These are phyloP conservation scores for Hofmannophila pseudospretella DNA, from an alignment of 2,888 invertebrate genomes.

Conservation along the genomic window DNA sequence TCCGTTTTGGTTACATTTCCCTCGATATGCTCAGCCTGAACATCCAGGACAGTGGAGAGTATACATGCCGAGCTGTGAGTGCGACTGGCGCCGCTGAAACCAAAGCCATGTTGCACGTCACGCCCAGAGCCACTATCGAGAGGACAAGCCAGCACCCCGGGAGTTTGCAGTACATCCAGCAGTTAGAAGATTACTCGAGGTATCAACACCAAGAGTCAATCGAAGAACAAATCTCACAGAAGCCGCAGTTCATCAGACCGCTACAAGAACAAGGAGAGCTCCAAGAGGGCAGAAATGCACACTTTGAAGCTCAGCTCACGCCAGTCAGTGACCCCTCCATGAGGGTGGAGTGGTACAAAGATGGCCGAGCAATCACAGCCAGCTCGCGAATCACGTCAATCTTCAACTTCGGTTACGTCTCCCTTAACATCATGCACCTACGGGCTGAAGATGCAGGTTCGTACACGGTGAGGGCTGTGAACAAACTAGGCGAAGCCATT, in stretches of 20 bases:
- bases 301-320: constrained; percentile 94
- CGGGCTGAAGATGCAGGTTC: constrained; percentile 98
- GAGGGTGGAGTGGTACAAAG: constrained; percentile 97
- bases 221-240: constrained; percentile 88
- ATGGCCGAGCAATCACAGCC: constrained; percentile 95
- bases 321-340: constrained; percentile 95
- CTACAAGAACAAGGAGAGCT: constrained; percentile 91
- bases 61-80: constrained; percentile 92
- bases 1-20: constrained; percentile 98
- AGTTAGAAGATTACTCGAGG: constrained; percentile 92
- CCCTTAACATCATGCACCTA: constrained; percentile 98
- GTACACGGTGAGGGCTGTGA: constrained; percentile 94
- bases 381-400: constrained; percentile 98
- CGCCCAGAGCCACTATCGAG: constrained; percentile 90
- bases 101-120: constrained; percentile 87
- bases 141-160: constrained; percentile 93
- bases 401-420: constrained; percentile 99
- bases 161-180: constrained; percentile 92
- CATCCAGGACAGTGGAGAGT: constrained; percentile 92
- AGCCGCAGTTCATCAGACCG: constrained; percentile 92
- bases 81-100: constrained; percentile 92
- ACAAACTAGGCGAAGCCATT: constrained; percentile 93
- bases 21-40: constrained; percentile 93
- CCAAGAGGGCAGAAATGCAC: constrained; percentile 93
- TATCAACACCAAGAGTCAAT: constrained; percentile 91